Evolutionary conservation across 2,888 invertebrate genomes (phyloP).

Genomic region (Catotricha subobsoleta): DNA sequence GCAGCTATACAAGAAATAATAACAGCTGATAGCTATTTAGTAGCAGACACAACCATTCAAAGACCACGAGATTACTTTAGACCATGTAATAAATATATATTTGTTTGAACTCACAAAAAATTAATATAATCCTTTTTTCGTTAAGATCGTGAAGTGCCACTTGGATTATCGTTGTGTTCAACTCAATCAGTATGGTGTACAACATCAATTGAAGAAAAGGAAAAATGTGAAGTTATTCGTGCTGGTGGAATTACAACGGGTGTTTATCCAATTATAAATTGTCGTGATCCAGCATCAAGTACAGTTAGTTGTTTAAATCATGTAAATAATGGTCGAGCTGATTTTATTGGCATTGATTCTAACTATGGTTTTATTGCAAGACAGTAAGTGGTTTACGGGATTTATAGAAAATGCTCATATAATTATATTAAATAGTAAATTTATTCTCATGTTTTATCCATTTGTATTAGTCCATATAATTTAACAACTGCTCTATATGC

Average conservation of each 20-base stretch:
- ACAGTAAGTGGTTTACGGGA: conserved; percentile 32
- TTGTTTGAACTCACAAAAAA: no score
- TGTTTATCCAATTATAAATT: conserved; percentile 36
- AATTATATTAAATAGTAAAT: neutral
- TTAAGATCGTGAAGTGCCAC: conserved; percentile 15
- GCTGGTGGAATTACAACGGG: conserved; percentile 37
- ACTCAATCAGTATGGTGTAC: conserved; percentile 41
- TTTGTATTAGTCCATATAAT: conserved; percentile 34
- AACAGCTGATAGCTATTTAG: conserved; percentile 8
- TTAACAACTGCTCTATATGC: conserved; percentile 38
- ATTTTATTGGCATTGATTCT: conserved; percentile 41
- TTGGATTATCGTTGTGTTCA: conserved; percentile 9
- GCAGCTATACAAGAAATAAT: conserved; percentile 15
- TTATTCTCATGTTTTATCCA: neutral
- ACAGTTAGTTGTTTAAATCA: conserved; percentile 37
- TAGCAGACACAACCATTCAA: conserved; percentile 9
- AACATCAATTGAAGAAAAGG: conserved; percentile 31
- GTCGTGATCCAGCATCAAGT: conserved; percentile 30
- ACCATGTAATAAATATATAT: conserved; percentile 6
- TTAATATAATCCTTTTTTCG: no score
- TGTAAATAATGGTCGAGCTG: conserved; percentile 33
- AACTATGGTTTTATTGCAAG: conserved; percentile 45
- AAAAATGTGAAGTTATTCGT: conserved; percentile 42
- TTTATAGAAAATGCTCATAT: neutral
- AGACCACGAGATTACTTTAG: conserved; percentile 10